Base-by-base conservation (phyloP, 64 coral and sea anemone genomes). In the Cladopsammia gracilis region DNA sequence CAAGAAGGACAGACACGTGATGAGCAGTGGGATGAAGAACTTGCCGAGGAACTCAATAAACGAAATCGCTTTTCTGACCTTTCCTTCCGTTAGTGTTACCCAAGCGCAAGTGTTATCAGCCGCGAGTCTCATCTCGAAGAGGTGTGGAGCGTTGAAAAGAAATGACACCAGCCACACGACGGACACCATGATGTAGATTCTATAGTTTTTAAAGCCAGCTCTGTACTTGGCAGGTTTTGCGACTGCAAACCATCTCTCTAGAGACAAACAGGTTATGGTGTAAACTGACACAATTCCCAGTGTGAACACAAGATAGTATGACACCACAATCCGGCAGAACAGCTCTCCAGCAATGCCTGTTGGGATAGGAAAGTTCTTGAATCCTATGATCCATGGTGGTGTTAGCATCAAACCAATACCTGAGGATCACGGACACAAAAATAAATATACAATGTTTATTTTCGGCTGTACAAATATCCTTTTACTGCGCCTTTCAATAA, bases 31-130 rank as follows among this genome's bases (percentile, higher is more conserved):
- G 25, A 97, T 82, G 26, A 97, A 94, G 14, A 91, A 97, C 42
- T 97, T 97, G 3, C 82, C 68, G 16, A 89, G 79, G 50, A 97
- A 97, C 71, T 97, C 95, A 53, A 97, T 34, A 12, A 97, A 23
- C 0, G 95, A 92, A 50, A 88, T 48, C 15, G 15, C 86, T 71
- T 46, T 75, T 79, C 91, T 59, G 45, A 86, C 7, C 15, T 67
- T 68, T 25, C 91, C 91, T 48, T 86, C 83, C 0, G 91, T 93
- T 4, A 93, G 71, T 6, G 25, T 52, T 7, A 87, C 50, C 91
- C 91, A 93, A 9, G 78, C 80, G 25, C 91, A 93, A 22, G 52
- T 58, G 4, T 70, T 70, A 1, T 78, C 24, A 7, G 82, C 60
- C 3, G 34, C 91, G 2, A 93, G 73, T 25, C 68, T 76, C 91